These are phyloP conservation scores for Xylocampa areola DNA, from an alignment of 2,888 invertebrate genomes.

Conservation along the genomic window DNA sequence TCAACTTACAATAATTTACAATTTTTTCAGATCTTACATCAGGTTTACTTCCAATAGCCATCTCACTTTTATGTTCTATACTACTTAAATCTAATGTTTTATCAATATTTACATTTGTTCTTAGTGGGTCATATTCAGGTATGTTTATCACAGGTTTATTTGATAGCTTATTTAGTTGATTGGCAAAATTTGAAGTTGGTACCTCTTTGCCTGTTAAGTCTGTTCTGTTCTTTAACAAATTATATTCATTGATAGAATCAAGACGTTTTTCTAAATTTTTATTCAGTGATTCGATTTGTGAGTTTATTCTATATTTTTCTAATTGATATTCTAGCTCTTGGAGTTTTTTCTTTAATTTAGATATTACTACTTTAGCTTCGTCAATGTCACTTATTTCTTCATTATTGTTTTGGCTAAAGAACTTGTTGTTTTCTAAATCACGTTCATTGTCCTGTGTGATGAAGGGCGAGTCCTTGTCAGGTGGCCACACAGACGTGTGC, in stretches of 20 bases:
- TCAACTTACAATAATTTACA: constrained; percentile 88
- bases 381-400: constrained; percentile 80
- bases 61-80: constrained; percentile 74
- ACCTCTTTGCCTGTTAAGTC: constrained; percentile 76
- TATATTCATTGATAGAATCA: constrained; percentile 66
- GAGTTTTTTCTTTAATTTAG: constrained; percentile 77
- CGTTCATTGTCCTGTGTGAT: constrained; percentile 69
- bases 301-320: constrained; percentile 78
- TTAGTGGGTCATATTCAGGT: constrained; percentile 81
- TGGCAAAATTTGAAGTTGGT: constrained; percentile 70
- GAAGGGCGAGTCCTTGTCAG: constrained; percentile 77
- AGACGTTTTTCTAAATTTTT: constrained; percentile 76
- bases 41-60: constrained; percentile 70
- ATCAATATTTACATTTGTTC: constrained; percentile 82
- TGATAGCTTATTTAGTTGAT: constrained; percentile 73
- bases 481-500: constrained; percentile 93
- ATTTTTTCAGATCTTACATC: constrained; percentile 86
- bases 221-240: constrained; percentile 67
- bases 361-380: constrained; percentile 80
- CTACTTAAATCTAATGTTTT: constrained; percentile 80
- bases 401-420: constrained; percentile 77
- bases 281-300: constrained; percentile 78
- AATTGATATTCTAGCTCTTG: constrained; percentile 81
- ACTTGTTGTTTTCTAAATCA: constrained; percentile 71
- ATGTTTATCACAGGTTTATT: constrained; percentile 84